A percentile compares a stretch with the other conserved stretches of the same genome.
These are phyloP conservation scores for Pachydiplax longipennis DNA, from an alignment of 2,888 invertebrate species.

Conservation along the genomic window DNA sequence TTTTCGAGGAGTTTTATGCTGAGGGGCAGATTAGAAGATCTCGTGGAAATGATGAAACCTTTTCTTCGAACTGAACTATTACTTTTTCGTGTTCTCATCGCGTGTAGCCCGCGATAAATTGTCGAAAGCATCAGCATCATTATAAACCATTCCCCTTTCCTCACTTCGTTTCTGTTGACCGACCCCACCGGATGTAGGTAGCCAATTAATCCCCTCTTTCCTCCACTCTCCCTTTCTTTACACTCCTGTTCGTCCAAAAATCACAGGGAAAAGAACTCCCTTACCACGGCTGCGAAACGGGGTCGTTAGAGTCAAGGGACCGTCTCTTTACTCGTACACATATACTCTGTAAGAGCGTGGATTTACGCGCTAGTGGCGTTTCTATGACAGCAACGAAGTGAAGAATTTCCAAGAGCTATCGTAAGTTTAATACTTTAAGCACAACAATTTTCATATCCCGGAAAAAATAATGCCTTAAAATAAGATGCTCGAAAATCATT, in stretches of 20 bases:
- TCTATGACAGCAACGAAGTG: background rate
- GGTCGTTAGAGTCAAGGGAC: background rate
- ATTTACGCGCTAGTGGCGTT: background rate
- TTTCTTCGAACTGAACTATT: background rate
- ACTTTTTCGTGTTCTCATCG: background rate
- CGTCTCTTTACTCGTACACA: background rate
- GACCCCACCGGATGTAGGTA: background rate
- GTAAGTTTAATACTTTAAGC: background rate
- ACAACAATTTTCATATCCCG: too few relatives aligned
- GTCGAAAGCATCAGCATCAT: background rate
- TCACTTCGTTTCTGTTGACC: background rate
- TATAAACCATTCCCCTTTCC: background rate
- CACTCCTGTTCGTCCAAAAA: background rate
- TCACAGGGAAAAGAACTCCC: background rate
- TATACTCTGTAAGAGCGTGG: background rate
- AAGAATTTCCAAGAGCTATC: background rate
- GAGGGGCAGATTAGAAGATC: background rate
- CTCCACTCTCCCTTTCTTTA: background rate
- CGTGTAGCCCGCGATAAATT: constrained; percentile 2
- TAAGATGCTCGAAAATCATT: too few relatives aligned
- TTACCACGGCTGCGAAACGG: background rate
- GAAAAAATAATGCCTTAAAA: too few relatives aligned
- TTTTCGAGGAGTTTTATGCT: too few relatives aligned
- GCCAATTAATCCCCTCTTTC: background rate
- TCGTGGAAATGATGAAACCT: background rate